Evolutionary conservation across 2,888 invertebrate genomes (phyloP).

Genomic region (Cosmorhoe ocellata): DNA sequence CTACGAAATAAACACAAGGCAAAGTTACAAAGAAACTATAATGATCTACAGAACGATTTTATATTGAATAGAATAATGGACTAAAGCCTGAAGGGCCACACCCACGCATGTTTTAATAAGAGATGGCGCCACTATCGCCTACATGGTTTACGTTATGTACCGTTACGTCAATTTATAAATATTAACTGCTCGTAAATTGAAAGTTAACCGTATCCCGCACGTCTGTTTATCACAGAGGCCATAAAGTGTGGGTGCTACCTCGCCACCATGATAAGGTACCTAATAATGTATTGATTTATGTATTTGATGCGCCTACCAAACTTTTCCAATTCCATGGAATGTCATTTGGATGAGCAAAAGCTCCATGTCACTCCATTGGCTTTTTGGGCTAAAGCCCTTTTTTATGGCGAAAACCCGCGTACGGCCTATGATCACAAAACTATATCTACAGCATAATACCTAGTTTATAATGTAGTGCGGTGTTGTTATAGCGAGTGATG

Average conservation of each 20-base stretch:
- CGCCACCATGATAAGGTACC: conserved; percentile 14
- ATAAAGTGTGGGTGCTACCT: conserved; percentile 21
- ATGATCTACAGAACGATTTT: conserved; percentile 7
- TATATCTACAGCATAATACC: too few species aligned
- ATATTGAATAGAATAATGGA: conserved; percentile 12
- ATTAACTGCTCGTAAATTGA: conserved; percentile 25
- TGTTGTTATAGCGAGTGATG: too few species aligned
- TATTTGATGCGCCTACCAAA: too few species aligned
- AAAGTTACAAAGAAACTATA: neutral
- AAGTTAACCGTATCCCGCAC: conserved; percentile 12
- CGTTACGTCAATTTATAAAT: conserved; percentile 29
- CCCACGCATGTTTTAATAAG: conserved; percentile 46
- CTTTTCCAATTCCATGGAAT: too few species aligned
- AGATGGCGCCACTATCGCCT: conserved; percentile 51
- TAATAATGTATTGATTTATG: conserved; percentile 16
- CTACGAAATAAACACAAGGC: conserved; percentile 2
- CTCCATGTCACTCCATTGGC: too few species aligned
- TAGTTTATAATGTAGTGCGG: too few species aligned
- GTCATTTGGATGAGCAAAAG: too few species aligned
- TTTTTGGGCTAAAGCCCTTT: too few species aligned
- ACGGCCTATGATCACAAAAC: neutral
- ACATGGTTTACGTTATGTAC: conserved; percentile 35
- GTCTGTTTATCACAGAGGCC: conserved; percentile 14
- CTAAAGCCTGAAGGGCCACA: conserved; percentile 40
- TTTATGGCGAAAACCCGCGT: too few species aligned